phyloP scores from a whole-genome alignment of 2,113 vertebrate species.

The Brachyistius frenatus region DNA sequence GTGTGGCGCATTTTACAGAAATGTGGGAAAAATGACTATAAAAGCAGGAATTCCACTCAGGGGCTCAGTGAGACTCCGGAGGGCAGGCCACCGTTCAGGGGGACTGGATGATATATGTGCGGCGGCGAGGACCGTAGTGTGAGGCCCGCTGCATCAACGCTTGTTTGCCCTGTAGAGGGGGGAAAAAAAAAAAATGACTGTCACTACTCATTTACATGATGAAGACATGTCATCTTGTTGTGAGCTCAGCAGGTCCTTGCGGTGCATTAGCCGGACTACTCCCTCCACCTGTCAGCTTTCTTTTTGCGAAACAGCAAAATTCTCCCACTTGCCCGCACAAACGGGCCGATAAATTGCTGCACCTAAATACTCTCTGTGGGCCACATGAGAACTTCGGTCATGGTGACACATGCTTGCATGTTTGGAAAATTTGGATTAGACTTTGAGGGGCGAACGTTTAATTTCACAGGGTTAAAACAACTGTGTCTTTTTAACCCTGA shows the following conservation, averaged over 20 bases:
- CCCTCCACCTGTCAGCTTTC: conserved; percentile 5
- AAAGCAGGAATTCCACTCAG: conserved; percentile 57
- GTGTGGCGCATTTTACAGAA: conserved; percentile 14
- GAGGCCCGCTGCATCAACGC: conserved; percentile 62
- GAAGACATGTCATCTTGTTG: conserved; percentile 59
- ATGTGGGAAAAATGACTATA: conserved; percentile 63
- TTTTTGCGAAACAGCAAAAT: neutral
- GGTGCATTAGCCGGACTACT: conserved; percentile 14
- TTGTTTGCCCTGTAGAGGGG: conserved; percentile 11
- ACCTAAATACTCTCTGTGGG: neutral
- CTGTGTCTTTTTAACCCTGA: conserved; percentile 58
- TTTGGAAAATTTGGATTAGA: conserved; percentile 26
- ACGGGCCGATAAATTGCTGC: neutral
- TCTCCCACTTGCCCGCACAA: neutral
- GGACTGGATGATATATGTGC: conserved; percentile 74
- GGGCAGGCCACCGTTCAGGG: conserved; percentile 39
- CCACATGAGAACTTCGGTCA: neutral
- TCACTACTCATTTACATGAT: conserved; percentile 60
- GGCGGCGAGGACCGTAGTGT: conserved; percentile 58
- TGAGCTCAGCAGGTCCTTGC: conserved; percentile 36
- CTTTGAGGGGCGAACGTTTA: conserved; percentile 19
- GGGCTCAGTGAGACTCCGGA: conserved; percentile 14
- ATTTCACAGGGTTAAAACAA: conserved; percentile 57
- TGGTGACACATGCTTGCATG: conserved; percentile 38
- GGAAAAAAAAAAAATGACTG: conserved; percentile 21